Evolutionary conservation across 2,888 invertebrate genomes (phyloP), one percentile per base, ranked within the genome.

Genomic region (Pemphredon lugubris): DNA sequence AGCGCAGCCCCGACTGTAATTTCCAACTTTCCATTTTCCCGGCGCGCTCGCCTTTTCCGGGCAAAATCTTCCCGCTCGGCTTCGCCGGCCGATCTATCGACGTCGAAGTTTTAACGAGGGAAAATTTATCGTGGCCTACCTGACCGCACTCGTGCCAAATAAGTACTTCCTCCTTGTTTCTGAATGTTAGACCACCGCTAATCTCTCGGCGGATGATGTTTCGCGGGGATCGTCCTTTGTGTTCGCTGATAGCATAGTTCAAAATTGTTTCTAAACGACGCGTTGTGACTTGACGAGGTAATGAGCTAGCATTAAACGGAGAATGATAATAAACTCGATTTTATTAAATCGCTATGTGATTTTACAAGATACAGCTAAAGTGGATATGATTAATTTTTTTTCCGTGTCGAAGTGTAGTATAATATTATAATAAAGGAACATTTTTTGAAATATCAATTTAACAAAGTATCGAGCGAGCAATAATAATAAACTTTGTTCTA

Each of bases 1-100:
- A 40, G 54, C 58, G 32, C 30, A 39, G 34, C 11, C 9, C 40
- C 58, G 20, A 26, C 58, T 20, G 37, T 45, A 73, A 72, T 77
- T 71, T 63, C 61, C 69, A 59, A 75, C 80, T 80, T 78, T 80
- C 80, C 73, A 75, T 78, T 76, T 80, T 73, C 74, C 54, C 40
- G 42, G n/a, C 14, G 7, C 51, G 53, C 47, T 47, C 53, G 42
- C 34, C 39, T 57, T 55, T 60, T 51, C 61, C 70, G 21, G 51
- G 44, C 42, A 54, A 59, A 69, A 54, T 65, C 53, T 32, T 60
- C 51, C 57, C 48, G 50, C 23, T 32, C 30, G 39, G 44, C n/a
- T n/a, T n/a, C n/a, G n/a, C 4, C 23, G n/a, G 44, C n/a, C 1
- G 57, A 51, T 69, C 45, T 26, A 48, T 53, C 58, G 65, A 54